Evolutionary conservation across 2,797 vertebrate species (phyloP).

Genomic region (Poecilia picta): DNA sequence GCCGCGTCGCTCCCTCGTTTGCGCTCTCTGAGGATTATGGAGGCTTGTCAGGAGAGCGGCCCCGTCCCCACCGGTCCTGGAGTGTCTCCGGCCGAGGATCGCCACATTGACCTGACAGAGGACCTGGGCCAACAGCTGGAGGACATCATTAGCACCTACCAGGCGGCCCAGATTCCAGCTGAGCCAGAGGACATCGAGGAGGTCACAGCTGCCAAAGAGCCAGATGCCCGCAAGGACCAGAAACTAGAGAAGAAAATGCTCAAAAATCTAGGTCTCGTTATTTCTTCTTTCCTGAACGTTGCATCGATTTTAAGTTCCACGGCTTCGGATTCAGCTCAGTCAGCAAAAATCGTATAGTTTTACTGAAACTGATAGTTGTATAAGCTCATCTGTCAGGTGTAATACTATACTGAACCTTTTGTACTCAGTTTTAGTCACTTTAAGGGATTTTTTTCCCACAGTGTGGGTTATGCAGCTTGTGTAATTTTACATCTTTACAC

Average conservation of each 20-base stretch:
- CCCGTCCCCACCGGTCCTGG: slow-evolving; percentile 37
- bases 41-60: slow-evolving; percentile 72
- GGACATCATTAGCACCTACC: slow-evolving; percentile 94
- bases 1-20: slow-evolving; percentile 9
- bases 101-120: slow-evolving; percentile 82
- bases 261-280: slow-evolving; percentile 88
- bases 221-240: slow-evolving; percentile 85
- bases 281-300: slow-evolving; percentile 14
- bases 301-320: slow-evolving; percentile 45
- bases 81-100: slow-evolving; percentile 45
- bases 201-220: slow-evolving; percentile 64
- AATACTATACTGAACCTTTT: slow-evolving; percentile 25
- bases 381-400: slow-evolving; percentile 39
- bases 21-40: slow-evolving; percentile 79
- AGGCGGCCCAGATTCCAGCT: slow-evolving; percentile 69
- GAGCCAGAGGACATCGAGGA: slow-evolving; percentile 81
- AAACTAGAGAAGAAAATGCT: slow-evolving; percentile 96
- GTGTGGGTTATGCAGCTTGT: not conserved
- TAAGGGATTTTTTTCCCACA: not conserved
- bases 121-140: slow-evolving; percentile 91
- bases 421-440: not conserved
- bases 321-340: slow-evolving; percentile 51
- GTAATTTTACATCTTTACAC: not conserved
- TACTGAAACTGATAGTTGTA: slow-evolving; percentile 47
- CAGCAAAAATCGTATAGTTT: slow-evolving; percentile 51